A percentile compares a stretch with the other conserved stretches of the same genome.
phyloP scores from a whole-genome alignment of 2,888 invertebrate species.

The Diogma glabrata region DNA sequence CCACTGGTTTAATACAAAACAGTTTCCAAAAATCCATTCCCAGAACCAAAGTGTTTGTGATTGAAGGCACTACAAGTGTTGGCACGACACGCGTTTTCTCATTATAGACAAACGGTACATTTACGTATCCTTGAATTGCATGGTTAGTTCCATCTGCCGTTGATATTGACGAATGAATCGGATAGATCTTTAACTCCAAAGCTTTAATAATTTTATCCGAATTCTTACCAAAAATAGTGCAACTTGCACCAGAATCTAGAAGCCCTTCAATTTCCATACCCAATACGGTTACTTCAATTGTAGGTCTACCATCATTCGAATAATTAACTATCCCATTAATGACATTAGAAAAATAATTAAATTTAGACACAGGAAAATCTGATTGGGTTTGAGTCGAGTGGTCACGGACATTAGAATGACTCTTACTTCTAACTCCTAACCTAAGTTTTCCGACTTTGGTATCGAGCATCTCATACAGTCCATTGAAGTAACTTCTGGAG shows the following conservation, averaged over 20 bases:
- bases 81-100: too few relatives aligned
- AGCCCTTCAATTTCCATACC: too few relatives aligned
- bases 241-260: background rate
- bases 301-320: background rate
- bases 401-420: background rate
- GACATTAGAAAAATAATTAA: too few relatives aligned
- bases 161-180: background rate
- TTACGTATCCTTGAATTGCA: background rate
- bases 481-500: background rate
- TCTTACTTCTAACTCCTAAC: background rate
- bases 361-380: too few relatives aligned
- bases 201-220: background rate
- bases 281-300: too few relatives aligned
- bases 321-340: background rate
- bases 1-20: background rate
- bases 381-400: background rate
- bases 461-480: background rate
- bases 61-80: background rate
- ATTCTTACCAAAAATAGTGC: conserved; percentile 4
- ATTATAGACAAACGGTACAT: too few relatives aligned
- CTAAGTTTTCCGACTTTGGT: background rate
- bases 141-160: background rate
- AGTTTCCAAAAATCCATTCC: background rate
- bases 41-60: background rate
- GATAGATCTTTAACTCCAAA: background rate